Percentiles rank a stretch among this genome's conserved stretches.
phyloP scores from a whole-genome alignment of 2,888 invertebrate genomes.

The Orgyia antiqua region DNA sequence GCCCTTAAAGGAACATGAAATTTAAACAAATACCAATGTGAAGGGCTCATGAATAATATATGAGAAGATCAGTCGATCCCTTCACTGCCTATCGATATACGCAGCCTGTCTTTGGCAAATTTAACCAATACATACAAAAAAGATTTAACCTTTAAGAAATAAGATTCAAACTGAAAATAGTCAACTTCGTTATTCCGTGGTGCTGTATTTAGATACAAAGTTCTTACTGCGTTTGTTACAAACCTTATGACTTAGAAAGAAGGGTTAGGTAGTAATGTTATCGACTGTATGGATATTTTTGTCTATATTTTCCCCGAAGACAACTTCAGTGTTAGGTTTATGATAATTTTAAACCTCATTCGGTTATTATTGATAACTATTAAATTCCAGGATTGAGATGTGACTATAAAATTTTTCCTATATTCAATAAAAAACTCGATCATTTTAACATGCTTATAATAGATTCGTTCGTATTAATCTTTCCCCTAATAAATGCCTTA shows the following conservation, averaged over 20 bases:
- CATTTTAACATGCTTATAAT: no score
- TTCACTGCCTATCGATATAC: slow-evolving; percentile 40
- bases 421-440: slow-evolving; percentile 20
- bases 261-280: slow-evolving; percentile 4
- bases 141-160: neutral
- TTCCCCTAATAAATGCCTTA: no score
- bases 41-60: slow-evolving; percentile 63
- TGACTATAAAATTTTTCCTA: slow-evolving; percentile 31
- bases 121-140: slow-evolving; percentile 2
- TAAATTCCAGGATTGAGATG: slow-evolving; percentile 42
- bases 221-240: neutral
- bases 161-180: slow-evolving; percentile 1
- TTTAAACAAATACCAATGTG: slow-evolving; percentile 65
- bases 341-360: slow-evolving; percentile 49
- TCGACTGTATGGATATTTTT: slow-evolving; percentile 1
- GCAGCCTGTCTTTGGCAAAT: slow-evolving; percentile 25
- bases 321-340: slow-evolving; percentile 45
- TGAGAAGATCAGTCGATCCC: slow-evolving; percentile 39
- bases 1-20: slow-evolving; percentile 64
- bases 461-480: no score
- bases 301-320: slow-evolving; percentile 34
- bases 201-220: slow-evolving; percentile 6
- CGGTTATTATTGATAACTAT: slow-evolving; percentile 47
- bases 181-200: neutral
- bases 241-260: slow-evolving; percentile 3